Evolutionary conservation across 2,113 vertebrate species (phyloP).

Genomic region (Oreochromis aureus): DNA sequence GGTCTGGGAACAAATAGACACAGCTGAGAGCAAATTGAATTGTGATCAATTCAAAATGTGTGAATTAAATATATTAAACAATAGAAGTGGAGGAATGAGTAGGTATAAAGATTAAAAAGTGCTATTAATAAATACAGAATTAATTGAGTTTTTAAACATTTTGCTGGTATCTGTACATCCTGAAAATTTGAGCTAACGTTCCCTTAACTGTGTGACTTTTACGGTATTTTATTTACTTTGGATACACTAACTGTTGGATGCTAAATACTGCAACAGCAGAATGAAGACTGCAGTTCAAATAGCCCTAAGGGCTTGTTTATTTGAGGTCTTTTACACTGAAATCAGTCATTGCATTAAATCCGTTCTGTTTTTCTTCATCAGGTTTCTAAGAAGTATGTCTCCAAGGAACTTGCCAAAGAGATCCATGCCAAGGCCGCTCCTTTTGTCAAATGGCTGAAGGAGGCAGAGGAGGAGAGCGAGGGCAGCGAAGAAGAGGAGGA

Average conservation of each 20-base stretch:
- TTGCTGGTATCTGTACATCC: not conserved
- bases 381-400: conserved; percentile 97
- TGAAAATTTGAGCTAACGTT: not conserved
- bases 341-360: not conserved
- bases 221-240: not conserved
- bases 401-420: conserved; percentile 98
- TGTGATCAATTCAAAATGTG: not conserved
- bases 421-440: conserved; percentile 94
- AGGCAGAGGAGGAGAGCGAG: conserved; percentile 96
- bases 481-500: conserved; percentile 87
- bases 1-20: accelerated
- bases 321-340: not conserved
- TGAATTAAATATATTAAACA: not conserved
- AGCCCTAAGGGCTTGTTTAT: accelerated
- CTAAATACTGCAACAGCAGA: not conserved
- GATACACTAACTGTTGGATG: not conserved
- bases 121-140: accelerated
- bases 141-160: accelerated
- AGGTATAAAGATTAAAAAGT: not conserved
- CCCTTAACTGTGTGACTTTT: not conserved
- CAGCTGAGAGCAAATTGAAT: not conserved
- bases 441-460: conserved; percentile 96
- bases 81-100: not conserved
- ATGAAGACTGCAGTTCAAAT: not conserved
- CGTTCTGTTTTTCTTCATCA: conserved; percentile 3